Evolutionary conservation across 1,140 invertebrate species (phyloP).

Genomic region (Lethocerus indicus): DNA sequence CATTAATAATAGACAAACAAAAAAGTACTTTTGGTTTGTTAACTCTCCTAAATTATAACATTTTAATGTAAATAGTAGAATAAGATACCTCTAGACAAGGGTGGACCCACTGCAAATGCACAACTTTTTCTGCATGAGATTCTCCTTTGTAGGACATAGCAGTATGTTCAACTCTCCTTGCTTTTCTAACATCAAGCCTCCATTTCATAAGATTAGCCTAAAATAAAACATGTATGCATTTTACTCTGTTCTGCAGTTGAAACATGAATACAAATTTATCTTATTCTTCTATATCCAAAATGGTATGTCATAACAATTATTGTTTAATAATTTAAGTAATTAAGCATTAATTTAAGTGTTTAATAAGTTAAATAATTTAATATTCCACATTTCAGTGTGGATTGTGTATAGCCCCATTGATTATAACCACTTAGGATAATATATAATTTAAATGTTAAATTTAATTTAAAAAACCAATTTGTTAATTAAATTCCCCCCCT

Average conservation of each 20-base stretch:
- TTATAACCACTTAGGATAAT: no score
- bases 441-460: no score
- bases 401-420: no score
- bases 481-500: no score
- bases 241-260: not conserved
- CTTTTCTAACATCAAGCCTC: slow-evolving; percentile 39
- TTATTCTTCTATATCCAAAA: not conserved
- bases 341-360: no score
- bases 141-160: slow-evolving; percentile 37
- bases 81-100: slow-evolving; percentile 31
- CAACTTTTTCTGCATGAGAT: slow-evolving; percentile 42
- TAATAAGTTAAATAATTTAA: no score
- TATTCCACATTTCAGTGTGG: no score
- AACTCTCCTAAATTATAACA: not conserved
- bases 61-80: not conserved
- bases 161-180: slow-evolving; percentile 34
- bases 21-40: no score
- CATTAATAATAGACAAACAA: no score
- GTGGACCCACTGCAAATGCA: slow-evolving; percentile 44
- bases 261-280: not conserved
- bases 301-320: not conserved
- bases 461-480: no score
- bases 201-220: slow-evolving; percentile 39
- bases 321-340: not conserved
- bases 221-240: slow-evolving; percentile 2